A percentile compares a stretch with the other conserved stretches of the same genome.
phyloP scores from a whole-genome alignment of 1,140 invertebrate species.

The Drosophila nebulosa region DNA sequence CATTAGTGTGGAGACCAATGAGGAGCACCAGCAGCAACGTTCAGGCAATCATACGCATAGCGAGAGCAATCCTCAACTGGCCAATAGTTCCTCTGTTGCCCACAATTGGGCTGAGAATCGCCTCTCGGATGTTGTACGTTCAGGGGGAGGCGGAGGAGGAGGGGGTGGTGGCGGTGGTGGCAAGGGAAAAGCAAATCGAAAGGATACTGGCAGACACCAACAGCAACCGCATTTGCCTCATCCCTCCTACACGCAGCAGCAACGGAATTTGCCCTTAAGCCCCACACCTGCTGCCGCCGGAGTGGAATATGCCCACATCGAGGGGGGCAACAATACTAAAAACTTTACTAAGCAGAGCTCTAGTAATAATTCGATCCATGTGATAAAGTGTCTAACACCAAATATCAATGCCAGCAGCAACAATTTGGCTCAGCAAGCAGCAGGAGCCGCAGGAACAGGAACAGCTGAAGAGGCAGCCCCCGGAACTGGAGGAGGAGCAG shows the following conservation, averaged over 20 bases:
- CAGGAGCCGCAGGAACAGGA: constrained; percentile 19
- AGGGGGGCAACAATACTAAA: constrained; percentile 66
- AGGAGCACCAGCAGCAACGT: constrained; percentile 31
- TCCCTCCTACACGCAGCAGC: constrained; percentile 69
- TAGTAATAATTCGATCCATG: constrained; percentile 78
- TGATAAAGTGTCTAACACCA: constrained; percentile 81
- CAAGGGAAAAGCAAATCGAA: constrained; percentile 74
- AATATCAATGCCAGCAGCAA: constrained; percentile 73
- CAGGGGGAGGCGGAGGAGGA: constrained; percentile 45
- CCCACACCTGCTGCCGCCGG: constrained; percentile 52
- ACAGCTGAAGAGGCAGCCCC: constrained; percentile 15
- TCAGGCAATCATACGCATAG: constrained; percentile 46
- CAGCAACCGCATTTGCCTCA: constrained; percentile 73
- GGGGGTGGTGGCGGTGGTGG: constrained; percentile 39
- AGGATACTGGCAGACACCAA: constrained; percentile 76
- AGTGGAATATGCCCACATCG: constrained; percentile 38
- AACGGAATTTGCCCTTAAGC: constrained; percentile 48
- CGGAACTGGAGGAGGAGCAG: constrained; percentile 14
- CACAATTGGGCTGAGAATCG: constrained; percentile 82
- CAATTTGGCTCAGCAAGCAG: constrained; percentile 45
- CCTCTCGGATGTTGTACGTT: constrained; percentile 90
- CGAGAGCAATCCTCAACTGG: constrained; percentile 33
- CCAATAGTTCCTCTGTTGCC: constrained; percentile 57
- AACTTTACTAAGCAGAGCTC: constrained; percentile 75
- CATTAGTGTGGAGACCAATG: constrained; percentile 22